A percentile compares a stretch with the other conserved stretches of the same genome.
Evolutionary conservation across 2,113 vertebrate species (phyloP).

Genomic region (Caretta caretta): DNA sequence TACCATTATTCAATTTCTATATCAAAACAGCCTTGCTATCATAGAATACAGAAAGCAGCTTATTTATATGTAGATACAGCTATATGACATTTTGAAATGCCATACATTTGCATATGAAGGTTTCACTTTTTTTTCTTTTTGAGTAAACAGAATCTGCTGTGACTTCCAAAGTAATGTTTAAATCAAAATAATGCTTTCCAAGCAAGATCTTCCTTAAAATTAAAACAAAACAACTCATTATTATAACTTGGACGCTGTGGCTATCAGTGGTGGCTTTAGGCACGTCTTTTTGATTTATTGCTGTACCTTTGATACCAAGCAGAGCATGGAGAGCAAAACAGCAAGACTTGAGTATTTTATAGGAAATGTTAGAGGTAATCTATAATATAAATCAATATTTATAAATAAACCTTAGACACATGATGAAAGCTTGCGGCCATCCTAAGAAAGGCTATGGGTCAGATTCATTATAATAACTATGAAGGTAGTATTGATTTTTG

Average conservation of each 20-base stretch:
- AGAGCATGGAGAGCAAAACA: background rate
- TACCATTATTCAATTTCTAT: conserved; percentile 50
- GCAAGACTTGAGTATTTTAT: conserved; percentile 34
- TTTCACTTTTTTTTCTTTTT: conserved; percentile 56
- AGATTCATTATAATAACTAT: conserved; percentile 48
- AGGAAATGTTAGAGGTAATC: conserved; percentile 53
- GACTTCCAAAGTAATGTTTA: conserved; percentile 66
- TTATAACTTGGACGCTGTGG: background rate
- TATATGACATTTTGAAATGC: conserved; percentile 89
- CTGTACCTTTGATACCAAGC: conserved; percentile 24
- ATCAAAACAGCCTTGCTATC: conserved; percentile 67
- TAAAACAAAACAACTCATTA: conserved; percentile 1
- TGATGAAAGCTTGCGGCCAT: conserved; percentile 43
- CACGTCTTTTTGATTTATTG: conserved; percentile 25
- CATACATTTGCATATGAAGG: conserved; percentile 86
- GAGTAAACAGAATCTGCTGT: conserved; percentile 75
- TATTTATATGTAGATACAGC: conserved; percentile 85
- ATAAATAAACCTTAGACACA: conserved; percentile 42
- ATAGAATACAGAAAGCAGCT: conserved; percentile 71
- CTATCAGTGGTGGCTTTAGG: background rate
- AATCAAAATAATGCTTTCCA: conserved; percentile 46
- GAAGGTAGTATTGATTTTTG: conserved; percentile 54
- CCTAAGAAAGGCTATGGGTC: conserved; percentile 49
- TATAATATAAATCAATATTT: conserved; percentile 53
- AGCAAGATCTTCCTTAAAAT: conserved; percentile 43